Conservation (phyloP, 2,797 vertebrate genomes). For the Gallinago stenura region DNA sequence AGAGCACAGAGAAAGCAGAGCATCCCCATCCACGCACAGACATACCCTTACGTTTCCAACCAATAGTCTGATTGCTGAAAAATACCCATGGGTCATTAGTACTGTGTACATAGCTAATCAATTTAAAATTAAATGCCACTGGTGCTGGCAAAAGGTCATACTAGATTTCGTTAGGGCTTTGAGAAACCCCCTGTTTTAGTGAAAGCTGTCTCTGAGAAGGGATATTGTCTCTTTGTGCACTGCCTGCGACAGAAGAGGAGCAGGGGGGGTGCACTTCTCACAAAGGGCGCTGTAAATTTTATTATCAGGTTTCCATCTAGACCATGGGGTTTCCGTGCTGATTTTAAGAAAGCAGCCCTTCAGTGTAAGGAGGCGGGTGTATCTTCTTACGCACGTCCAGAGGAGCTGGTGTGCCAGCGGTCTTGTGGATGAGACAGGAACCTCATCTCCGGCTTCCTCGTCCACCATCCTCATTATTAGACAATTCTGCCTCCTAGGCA, state of each 20-base stretch:
- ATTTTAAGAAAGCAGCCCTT: neutral
- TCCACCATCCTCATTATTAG: slow-evolving; percentile 39
- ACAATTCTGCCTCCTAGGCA: slow-evolving; percentile 34
- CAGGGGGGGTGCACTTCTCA: neutral
- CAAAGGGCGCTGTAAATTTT: neutral
- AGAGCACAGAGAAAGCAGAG: neutral
- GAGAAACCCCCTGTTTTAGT: neutral
- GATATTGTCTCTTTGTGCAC: neutral
- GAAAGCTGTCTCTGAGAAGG: neutral
- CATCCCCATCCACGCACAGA: neutral
- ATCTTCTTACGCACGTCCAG: neutral
- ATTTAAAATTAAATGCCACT: slow-evolving; percentile 55
- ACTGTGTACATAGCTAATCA: slow-evolving; percentile 15
- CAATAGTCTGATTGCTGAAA: neutral
- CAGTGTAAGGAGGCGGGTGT: rapidly evolving
- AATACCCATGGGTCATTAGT: slow-evolving; percentile 24
- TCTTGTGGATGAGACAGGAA: neutral
- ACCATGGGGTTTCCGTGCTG: neutral
- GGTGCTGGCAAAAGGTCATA: neutral
- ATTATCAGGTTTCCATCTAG: neutral
- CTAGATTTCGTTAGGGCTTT: neutral
- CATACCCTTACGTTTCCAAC: neutral
- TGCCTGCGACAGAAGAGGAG: neutral
- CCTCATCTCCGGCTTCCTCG: neutral
- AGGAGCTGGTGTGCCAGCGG: neutral